These are phyloP conservation scores for Hoplostethus mediterraneus DNA, from an alignment of 2,797 vertebrate genomes.

Conservation along the genomic window DNA sequence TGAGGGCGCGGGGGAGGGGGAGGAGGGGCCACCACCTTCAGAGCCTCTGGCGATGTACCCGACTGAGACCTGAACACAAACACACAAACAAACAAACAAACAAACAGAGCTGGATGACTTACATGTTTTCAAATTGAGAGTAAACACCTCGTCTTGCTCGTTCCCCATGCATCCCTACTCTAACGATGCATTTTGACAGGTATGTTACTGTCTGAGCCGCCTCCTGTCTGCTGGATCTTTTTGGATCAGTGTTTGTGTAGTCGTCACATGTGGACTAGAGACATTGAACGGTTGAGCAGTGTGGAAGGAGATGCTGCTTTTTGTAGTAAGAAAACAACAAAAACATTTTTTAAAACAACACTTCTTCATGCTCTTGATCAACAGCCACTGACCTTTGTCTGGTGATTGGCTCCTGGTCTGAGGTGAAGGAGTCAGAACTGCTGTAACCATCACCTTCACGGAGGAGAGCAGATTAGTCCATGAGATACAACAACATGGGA, in stretches of 20 bases:
- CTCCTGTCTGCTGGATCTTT: too few species aligned
- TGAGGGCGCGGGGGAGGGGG: constrained; percentile 96
- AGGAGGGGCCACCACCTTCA: constrained; percentile 91
- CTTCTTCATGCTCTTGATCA: neutral
- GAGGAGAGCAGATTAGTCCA: constrained; percentile 7
- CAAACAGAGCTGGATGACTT: too few species aligned
- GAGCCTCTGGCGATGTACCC: constrained; percentile 92
- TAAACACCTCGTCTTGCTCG: too few species aligned
- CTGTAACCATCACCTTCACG: constrained; percentile 94
- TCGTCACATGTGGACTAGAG: too few species aligned
- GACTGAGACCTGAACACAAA: constrained; percentile 91
- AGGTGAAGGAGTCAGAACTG: constrained; percentile 97
- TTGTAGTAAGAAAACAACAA: neutral
- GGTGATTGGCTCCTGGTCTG: constrained; percentile 94
- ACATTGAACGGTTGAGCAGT: too few species aligned
- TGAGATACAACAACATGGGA: neutral
- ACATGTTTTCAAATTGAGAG: too few species aligned
- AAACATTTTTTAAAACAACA: too few species aligned
- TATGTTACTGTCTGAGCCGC: too few species aligned
- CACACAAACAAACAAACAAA: neutral
- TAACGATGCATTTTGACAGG: too few species aligned
- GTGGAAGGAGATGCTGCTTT: too few species aligned
- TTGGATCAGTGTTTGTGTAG: too few species aligned
- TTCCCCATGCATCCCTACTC: too few species aligned
- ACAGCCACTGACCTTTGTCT: constrained; percentile 90